Evolutionary conservation across 37 sponge, comb jelly and placozoan species (phyloP), one percentile per base, ranked within the genome.

Genomic region (Beroe ovata): DNA sequence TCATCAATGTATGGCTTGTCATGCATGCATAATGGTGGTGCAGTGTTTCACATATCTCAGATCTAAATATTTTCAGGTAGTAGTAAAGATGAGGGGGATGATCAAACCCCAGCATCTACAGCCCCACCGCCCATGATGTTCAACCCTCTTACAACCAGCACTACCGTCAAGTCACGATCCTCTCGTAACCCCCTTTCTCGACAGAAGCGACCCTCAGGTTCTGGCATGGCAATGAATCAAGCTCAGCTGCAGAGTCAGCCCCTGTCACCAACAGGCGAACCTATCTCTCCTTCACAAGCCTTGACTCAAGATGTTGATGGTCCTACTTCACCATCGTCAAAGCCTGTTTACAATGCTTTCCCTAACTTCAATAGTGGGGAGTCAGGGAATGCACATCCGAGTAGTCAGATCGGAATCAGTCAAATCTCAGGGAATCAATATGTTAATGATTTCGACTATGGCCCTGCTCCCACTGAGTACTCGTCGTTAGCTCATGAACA

Each of bases 121-220:
- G 54, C 84, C 14, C 84, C 84, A 4, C 84, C 84, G 0, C 84
- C 84, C 2, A 77, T 77, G 84, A 39, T 77, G 54, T 77, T 77
- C 28, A 77, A 77, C 84, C 84, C 84, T 4, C 54, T 21, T 20
- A 77, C 41, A 20, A 42, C 84, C 28, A 42, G 2, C 54, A 39
- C 54, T 0, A 4, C 54, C 22, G 21, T 42, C 22, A 42, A 39
- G 23, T 2, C 47, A 21, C 4, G 84, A 23, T n/a, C 42, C 6
- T 77, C 84, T 35, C 84, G 84, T 4, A 77, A 77, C 84, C 84
- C 84, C 11, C 84, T 77, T 16, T 42, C 84, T 3, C 3, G 84
- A 77, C 84, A 8, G 1, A 77, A 77, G 54, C 84, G 84, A 4
- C 84, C 84, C 34, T 25, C 69, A 18, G 69, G 32, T 3, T 66